A percentile compares a stretch with the other conserved stretches of the same genome.
Conservation (phyloP, 2,888 invertebrate genomes). For the Rotaria macrura region DNA sequence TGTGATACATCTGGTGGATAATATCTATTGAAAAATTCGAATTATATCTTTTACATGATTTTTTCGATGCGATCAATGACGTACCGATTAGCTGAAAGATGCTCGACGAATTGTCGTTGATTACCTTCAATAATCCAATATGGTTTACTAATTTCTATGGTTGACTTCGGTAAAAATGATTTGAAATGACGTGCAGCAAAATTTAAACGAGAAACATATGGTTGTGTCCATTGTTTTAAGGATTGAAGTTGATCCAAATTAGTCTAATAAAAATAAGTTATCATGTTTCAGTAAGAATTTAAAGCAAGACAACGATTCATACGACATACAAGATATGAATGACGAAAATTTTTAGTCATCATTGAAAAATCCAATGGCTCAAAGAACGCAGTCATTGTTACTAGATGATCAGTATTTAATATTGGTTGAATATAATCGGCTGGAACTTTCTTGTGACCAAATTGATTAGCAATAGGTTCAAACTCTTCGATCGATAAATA, state of each 20-base stretch:
- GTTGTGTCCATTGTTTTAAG: constrained; percentile 39
- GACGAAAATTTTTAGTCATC: constrained; percentile 40
- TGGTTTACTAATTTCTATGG: constrained; percentile 25
- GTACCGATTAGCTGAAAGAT: constrained; percentile 2
- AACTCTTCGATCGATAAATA: constrained; percentile 41
- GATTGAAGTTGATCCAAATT: constrained; percentile 25
- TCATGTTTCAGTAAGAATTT: neutral
- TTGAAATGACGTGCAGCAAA: constrained; percentile 41
- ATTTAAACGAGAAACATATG: constrained; percentile 37
- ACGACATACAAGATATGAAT: constrained; percentile 33
- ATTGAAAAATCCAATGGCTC: constrained; percentile 39
- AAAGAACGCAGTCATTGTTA: constrained; percentile 40
- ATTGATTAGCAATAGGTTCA: constrained; percentile 40
- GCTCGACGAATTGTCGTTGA: neutral
- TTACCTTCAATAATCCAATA: neutral
- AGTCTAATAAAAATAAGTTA: neutral
- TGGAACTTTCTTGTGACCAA: constrained; percentile 28
- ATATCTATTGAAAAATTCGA: constrained; percentile 36
- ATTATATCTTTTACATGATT: neutral
- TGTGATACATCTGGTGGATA: constrained; percentile 39
- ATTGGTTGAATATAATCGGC: constrained; percentile 35
- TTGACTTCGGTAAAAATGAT: constrained; percentile 39
- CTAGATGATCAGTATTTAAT: constrained; percentile 38
- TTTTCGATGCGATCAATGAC: neutral
- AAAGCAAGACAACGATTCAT: neutral